phyloP scores from a whole-genome alignment of 2,113 vertebrate species.

The Pterocles burchelli region DNA sequence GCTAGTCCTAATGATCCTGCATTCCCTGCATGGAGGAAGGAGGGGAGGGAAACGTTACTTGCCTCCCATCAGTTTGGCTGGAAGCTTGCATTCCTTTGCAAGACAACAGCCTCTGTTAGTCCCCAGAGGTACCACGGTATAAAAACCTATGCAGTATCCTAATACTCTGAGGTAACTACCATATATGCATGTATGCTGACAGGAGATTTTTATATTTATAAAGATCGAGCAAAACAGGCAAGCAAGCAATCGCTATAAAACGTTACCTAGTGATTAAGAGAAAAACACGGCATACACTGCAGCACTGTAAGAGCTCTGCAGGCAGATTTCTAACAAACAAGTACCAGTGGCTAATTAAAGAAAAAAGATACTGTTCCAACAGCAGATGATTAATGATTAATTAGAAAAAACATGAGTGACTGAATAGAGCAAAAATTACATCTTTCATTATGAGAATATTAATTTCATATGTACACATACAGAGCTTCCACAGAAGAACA shows the following conservation, averaged over 20 bases:
- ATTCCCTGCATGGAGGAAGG: not conserved
- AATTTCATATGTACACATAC: constrained; percentile 3
- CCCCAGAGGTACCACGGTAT: not conserved
- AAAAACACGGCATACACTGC: not conserved
- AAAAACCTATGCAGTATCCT: not conserved
- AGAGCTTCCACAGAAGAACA: not conserved
- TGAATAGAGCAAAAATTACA: constrained; percentile 16
- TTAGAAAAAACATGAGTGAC: constrained; percentile 49
- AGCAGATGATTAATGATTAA: constrained; percentile 61
- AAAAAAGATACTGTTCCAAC: constrained; percentile 37
- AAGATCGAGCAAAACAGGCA: not conserved
- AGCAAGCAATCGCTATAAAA: not conserved
- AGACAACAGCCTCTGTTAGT: not conserved
- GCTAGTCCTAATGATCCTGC: not conserved
- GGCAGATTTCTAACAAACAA: constrained; percentile 30
- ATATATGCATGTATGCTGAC: not conserved
- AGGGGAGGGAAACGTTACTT: not conserved
- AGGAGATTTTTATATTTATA: not conserved
- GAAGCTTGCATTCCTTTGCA: not conserved
- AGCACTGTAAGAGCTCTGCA: not conserved
- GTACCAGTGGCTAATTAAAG: constrained; percentile 23
- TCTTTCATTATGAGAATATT: constrained; percentile 25
- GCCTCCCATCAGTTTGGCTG: not conserved
- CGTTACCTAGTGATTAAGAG: not conserved
- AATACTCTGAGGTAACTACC: not conserved